A percentile compares a stretch with the other conserved stretches of the same genome.
Evolutionary conservation across 2,888 invertebrate species (phyloP).

Genomic region (Erebia ligea): DNA sequence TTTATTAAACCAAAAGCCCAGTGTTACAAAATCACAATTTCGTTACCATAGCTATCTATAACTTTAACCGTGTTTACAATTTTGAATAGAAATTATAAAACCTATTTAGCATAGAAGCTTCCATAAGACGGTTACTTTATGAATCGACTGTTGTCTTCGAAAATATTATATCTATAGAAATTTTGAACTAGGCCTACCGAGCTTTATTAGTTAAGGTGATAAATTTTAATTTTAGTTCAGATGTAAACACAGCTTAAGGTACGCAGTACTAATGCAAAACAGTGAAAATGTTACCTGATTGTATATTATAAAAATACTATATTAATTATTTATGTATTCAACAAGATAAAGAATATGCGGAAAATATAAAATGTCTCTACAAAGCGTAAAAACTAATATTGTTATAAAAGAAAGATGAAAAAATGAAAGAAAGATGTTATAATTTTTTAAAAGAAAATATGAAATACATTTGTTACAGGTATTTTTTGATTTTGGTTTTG

Average conservation of each 20-base stretch:
- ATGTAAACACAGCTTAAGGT: conserved; percentile 8
- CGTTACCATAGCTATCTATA: conserved; percentile 3
- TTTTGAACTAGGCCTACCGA: no score
- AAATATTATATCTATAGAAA: no score
- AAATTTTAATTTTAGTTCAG: not conserved
- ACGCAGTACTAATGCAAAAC: not conserved
- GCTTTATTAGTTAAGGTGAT: not conserved
- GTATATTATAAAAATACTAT: not conserved
- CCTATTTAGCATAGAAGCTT: not conserved
- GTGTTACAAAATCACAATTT: conserved; percentile 37
- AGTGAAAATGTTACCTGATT: not conserved
- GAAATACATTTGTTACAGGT: no score
- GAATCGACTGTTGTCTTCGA: no score
- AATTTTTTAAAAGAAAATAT: no score
- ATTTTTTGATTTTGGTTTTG: no score
- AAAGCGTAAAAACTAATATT: no score
- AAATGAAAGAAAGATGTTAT: no score
- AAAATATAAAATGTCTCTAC: no score
- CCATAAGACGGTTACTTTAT: not conserved
- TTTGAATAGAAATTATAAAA: not conserved
- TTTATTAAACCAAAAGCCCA: conserved; percentile 44
- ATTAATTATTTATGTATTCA: no score
- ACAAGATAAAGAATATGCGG: no score
- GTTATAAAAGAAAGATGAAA: no score
- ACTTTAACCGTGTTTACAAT: not conserved